Evolutionary conservation across 2,888 invertebrate genomes (phyloP), one percentile per base, ranked within the genome.

Genomic region (Rhingia campestris): DNA sequence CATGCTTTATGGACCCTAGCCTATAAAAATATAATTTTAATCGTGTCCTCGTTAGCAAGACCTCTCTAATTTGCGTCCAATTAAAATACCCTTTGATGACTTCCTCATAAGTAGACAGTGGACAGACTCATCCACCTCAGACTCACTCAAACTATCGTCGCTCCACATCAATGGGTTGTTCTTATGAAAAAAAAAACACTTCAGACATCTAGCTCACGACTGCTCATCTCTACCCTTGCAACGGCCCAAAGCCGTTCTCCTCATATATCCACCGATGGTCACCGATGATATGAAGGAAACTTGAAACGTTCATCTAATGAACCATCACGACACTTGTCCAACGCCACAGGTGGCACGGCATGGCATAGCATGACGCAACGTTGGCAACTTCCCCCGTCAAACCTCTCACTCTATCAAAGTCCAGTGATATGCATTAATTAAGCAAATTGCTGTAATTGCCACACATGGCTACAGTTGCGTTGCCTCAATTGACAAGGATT

Each of bases 371-470:
- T 22, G 22, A 22, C 22, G 22, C 22, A 22, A 22, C 22, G 22
- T 22, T 22, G 22, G 22, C 22, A 22, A 22, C 22, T 22, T 22
- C 22, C 22, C 22, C 22, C 22, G 22, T 22, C 2, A 22, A 22
- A 22, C 22, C 22, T 66, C 33, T 35, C 53, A 37, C 59, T 45
- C 37, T 43, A 35, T 37, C 14, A 33, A 37, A 9, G 22, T 10
- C 54, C 4, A 54, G 54, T 54, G 12, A 70, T 51, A 63, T 74
- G 41, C 73, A 81, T 66, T 75, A 81, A 81, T 81, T 81, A 81
- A 75, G 9, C 63, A 75, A 81, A 81, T 81, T 70, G 59, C 70
- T 75, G 53, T 66, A 75, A 81, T 66, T 75, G 75, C 75, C 70
- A 6, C 61, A 58, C 47, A 74, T 56, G 70, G 49, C n/a, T 12